Conservation (phyloP, 1,140 invertebrate genomes). For the Zaprionus tsacasi region DNA sequence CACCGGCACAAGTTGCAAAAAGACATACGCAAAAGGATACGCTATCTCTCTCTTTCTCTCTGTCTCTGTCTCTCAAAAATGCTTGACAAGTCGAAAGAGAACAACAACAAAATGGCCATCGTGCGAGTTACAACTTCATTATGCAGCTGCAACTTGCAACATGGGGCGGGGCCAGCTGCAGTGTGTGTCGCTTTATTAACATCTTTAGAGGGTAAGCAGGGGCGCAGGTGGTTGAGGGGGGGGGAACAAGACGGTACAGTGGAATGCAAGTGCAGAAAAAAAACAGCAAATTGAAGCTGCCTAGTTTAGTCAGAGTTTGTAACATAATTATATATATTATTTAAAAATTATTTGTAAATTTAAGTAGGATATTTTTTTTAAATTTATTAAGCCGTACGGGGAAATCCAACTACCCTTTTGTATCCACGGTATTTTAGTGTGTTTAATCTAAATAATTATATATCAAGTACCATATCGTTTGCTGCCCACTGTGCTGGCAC, state of each 20-base stretch:
- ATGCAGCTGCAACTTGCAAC: slow-evolving; percentile 44
- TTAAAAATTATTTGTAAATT: too few species aligned
- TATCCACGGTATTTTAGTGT: too few species aligned
- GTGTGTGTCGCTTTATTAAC: slow-evolving; percentile 78
- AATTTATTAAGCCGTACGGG: too few species aligned
- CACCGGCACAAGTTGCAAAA: slow-evolving; percentile 16
- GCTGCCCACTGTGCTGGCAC: background rate
- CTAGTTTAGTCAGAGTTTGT: too few species aligned
- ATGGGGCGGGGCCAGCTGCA: slow-evolving; percentile 19
- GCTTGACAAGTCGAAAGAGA: slow-evolving; percentile 22
- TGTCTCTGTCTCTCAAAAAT: background rate
- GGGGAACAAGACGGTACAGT: slow-evolving; percentile 37
- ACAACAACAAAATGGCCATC: slow-evolving; percentile 42
- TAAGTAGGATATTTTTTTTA: too few species aligned
- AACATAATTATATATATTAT: background rate
- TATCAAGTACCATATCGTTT: background rate
- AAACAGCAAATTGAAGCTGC: too few species aligned
- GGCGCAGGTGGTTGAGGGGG: background rate
- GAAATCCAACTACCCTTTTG: too few species aligned
- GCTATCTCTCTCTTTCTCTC: background rate
- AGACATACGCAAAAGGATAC: slow-evolving; percentile 31
- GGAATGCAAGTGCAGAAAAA: background rate
- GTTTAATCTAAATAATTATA: too few species aligned
- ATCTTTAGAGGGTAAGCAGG: slow-evolving; percentile 41
- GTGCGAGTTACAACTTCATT: slow-evolving; percentile 71